Evolutionary conservation across 2,797 vertebrate genomes (phyloP).

Genomic region (Clarias platycephalus): DNA sequence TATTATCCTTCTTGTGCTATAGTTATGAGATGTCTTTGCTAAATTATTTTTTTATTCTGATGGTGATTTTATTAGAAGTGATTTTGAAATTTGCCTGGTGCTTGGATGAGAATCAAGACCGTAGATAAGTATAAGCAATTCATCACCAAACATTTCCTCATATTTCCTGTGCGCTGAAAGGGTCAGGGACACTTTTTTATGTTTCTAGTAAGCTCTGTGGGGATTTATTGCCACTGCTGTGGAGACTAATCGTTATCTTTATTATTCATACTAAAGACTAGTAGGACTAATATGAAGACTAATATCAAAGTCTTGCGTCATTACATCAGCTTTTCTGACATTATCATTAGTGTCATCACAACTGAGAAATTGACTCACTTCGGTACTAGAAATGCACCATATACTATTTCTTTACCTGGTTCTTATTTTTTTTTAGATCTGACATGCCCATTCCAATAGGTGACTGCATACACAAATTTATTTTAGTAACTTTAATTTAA

Average conservation of each 20-base stretch:
- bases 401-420: no score
- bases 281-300: neutral
- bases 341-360: neutral
- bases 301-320: neutral
- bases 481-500: no score
- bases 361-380: neutral
- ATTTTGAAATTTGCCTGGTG: conserved; percentile 12
- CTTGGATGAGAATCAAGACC: neutral
- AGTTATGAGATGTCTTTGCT: neutral
- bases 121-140: conserved; percentile 23
- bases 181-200: conserved; percentile 33
- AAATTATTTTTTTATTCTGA: neutral
- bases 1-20: neutral
- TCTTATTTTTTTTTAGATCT: no score
- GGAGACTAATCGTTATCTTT: neutral
- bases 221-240: conserved; percentile 22
- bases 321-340: neutral
- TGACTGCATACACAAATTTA: no score
- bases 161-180: conserved; percentile 30
- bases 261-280: neutral
- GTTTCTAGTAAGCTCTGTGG: conserved; percentile 29
- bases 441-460: no score
- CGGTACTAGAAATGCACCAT: no score
- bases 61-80: neutral
- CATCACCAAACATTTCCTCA: conserved; percentile 47